phyloP scores from a whole-genome alignment of 2,113 vertebrate genomes.

The Rhinoderma darwinii region DNA sequence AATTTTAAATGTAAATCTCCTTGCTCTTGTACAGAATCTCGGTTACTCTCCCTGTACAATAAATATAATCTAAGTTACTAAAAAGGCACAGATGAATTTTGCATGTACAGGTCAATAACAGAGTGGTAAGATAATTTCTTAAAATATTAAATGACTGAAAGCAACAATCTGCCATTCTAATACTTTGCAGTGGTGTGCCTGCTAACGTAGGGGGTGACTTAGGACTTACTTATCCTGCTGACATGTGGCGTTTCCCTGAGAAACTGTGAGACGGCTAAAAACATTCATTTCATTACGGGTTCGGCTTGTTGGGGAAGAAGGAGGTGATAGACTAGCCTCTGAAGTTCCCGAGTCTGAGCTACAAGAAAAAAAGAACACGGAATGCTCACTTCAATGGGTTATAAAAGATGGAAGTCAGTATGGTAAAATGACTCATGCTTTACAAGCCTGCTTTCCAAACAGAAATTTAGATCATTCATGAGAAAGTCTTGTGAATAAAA shows the following conservation, averaged over 20 bases:
- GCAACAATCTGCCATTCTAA: background rate
- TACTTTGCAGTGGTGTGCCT: background rate
- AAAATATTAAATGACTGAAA: background rate
- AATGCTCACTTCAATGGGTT: conserved; percentile 69
- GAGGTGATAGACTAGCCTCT: conserved; percentile 81
- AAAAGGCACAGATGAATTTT: background rate
- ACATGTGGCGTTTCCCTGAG: conserved; percentile 76
- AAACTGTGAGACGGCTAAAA: conserved; percentile 81
- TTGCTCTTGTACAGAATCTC: background rate
- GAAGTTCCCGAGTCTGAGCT: conserved; percentile 90
- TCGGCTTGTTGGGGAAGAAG: conserved; percentile 86
- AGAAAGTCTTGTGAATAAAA: conserved; percentile 17
- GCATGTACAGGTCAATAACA: background rate
- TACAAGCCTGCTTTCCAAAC: conserved; percentile 26
- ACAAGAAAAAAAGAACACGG: conserved; percentile 78
- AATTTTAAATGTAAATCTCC: background rate
- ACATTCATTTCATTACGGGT: conserved; percentile 83
- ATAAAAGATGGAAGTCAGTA: conserved; percentile 67
- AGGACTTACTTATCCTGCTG: conserved; percentile 83
- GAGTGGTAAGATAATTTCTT: background rate
- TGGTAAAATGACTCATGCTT: conserved; percentile 69
- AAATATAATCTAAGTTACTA: background rate
- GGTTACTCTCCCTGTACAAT: background rate
- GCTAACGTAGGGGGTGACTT: background rate
- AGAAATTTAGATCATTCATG: background rate